phyloP scores from a whole-genome alignment of 2,113 vertebrate genomes.

The Eubucco bourcierii region DNA sequence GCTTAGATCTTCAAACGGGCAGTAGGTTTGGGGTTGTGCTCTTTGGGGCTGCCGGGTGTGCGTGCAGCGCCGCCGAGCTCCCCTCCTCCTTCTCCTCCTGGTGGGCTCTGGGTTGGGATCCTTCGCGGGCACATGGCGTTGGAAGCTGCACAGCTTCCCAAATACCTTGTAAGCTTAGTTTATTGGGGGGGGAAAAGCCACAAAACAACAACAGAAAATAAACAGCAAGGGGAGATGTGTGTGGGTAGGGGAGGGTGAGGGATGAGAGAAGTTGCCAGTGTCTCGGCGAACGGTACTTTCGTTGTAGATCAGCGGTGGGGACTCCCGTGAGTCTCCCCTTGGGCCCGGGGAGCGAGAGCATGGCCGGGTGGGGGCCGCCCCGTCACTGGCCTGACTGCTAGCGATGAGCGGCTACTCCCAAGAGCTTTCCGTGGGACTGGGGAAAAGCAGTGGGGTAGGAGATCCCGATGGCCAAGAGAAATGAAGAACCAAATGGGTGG shows the following conservation, averaged over 20 bases:
- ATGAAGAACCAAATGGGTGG: not conserved
- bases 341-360: not conserved
- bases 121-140: conserved; percentile 37
- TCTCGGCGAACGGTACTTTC: not conserved
- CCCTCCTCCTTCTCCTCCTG: not conserved
- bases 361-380: not conserved
- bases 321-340: not conserved
- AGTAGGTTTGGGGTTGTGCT: conserved; percentile 44
- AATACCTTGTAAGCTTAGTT: not conserved
- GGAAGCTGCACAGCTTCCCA: conserved; percentile 23
- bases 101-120: conserved; percentile 3
- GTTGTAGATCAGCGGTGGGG: not conserved
- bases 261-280: not conserved
- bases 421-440: not conserved
- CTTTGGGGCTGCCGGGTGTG: conserved; percentile 44
- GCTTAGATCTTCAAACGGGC: conserved; percentile 68
- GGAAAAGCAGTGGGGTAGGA: not conserved
- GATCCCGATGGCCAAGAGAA: not conserved
- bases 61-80: conserved; percentile 16
- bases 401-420: not conserved
- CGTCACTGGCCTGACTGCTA: not conserved
- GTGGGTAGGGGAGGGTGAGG: not conserved
- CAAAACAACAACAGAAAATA: no score
- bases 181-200: not conserved
- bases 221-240: not conserved